phyloP scores from a whole-genome alignment of 2,888 invertebrate genomes.

The Molorchus minor region DNA sequence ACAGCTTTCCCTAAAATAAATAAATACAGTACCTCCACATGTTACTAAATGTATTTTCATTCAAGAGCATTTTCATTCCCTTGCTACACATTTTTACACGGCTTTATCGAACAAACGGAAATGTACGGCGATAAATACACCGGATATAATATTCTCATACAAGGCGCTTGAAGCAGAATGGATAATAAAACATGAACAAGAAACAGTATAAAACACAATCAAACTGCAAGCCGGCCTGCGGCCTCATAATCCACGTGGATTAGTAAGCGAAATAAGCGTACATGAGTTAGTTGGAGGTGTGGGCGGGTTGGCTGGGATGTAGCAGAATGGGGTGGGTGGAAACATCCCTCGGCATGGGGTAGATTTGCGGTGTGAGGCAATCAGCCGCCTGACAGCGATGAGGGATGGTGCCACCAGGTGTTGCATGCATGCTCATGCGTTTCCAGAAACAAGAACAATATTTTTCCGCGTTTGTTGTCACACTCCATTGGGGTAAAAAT shows the following conservation, averaged over 20 bases:
- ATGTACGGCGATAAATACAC: background rate
- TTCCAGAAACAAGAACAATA: slow-evolving; percentile 38
- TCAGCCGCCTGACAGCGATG: slow-evolving; percentile 55
- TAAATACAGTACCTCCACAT: too few relatives aligned
- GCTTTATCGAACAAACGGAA: background rate
- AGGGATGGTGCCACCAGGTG: slow-evolving; percentile 55
- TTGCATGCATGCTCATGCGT: slow-evolving; percentile 53
- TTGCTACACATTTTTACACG: too few relatives aligned
- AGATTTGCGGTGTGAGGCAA: slow-evolving; percentile 56
- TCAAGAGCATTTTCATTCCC: too few relatives aligned
- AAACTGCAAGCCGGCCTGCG: slow-evolving; percentile 48
- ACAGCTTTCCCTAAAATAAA: too few relatives aligned
- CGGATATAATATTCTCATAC: slow-evolving; percentile 1
- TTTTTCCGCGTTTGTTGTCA: slow-evolving; percentile 34
- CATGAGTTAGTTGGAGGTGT: slow-evolving; percentile 40
- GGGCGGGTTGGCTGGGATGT: slow-evolving; percentile 27
- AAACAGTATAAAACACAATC: slow-evolving; percentile 46
- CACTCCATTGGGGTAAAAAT: slow-evolving; percentile 28
- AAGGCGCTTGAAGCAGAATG: slow-evolving; percentile 24
- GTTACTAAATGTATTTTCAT: too few relatives aligned
- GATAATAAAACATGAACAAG: slow-evolving; percentile 42
- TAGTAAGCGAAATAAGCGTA: slow-evolving; percentile 48
- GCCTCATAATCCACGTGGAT: slow-evolving; percentile 50
- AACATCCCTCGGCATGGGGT: slow-evolving; percentile 44
- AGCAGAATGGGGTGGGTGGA: slow-evolving; percentile 34